phyloP scores from a whole-genome alignment of 2,113 vertebrate genomes.

The Odontesthes bonariensis region DNA sequence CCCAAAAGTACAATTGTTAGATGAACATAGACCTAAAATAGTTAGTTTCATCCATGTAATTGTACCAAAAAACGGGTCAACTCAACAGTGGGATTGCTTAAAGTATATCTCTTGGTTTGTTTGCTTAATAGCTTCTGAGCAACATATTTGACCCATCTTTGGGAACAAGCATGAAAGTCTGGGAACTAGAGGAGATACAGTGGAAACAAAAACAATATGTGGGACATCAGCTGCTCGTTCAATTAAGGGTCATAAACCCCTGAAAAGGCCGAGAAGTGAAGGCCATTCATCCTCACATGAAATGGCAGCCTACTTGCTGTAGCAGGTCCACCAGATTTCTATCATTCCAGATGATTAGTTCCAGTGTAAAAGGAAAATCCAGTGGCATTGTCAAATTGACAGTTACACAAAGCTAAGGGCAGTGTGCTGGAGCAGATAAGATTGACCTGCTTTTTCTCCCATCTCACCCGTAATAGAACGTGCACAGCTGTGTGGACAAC shows the following conservation, averaged over 20 bases:
- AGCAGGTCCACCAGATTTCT: constrained; percentile 24
- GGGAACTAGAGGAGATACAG: background rate
- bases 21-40: too few species aligned
- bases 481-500: background rate
- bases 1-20: too few species aligned
- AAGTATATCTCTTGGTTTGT: background rate
- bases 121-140: background rate
- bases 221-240: background rate
- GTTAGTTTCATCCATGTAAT: too few species aligned
- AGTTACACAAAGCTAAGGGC: constrained; percentile 46
- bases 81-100: background rate
- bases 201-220: background rate
- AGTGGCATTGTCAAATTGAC: constrained; percentile 41
- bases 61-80: background rate
- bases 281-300: constrained; percentile 18
- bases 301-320: constrained; percentile 4
- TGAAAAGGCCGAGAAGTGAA: background rate
- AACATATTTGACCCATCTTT: background rate
- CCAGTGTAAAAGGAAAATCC: constrained; percentile 37
- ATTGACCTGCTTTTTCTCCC: constrained; percentile 42
- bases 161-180: background rate
- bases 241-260: background rate
- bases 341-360: constrained; percentile 42
- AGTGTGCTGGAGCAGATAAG: constrained; percentile 65
- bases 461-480: constrained; percentile 40